phyloP scores from a whole-genome alignment of 2,888 invertebrate genomes.

The Acanthosepion pharaonis region DNA sequence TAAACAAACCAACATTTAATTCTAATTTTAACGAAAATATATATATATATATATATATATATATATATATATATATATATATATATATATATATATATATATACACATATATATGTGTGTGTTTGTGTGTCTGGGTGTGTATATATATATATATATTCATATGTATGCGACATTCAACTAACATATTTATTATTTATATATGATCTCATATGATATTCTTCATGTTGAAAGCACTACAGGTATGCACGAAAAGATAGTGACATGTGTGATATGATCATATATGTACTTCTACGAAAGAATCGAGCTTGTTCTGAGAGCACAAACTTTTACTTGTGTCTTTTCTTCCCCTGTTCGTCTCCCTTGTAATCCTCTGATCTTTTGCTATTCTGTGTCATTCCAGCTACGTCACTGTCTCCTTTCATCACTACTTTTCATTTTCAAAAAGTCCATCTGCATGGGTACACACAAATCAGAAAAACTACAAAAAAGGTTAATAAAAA shows the following conservation, averaged over 20 bases:
- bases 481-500: neutral
- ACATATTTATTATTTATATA: neutral
- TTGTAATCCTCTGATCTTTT: neutral
- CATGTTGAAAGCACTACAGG: no score
- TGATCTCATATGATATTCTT: neutral
- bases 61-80: no score
- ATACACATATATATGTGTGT: no score
- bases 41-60: no score
- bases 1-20: no score
- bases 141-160: no score
- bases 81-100: neutral
- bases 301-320: neutral
- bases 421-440: neutral
- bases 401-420: neutral
- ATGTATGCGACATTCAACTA: neutral
- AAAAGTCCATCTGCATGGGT: neutral
- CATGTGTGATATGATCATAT: neutral
- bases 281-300: neutral
- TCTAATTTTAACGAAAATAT: no score
- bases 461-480: neutral
- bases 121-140: no score
- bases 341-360: neutral
- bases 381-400: no score
- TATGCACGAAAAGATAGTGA: neutral
- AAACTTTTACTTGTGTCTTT: neutral